Percentiles rank a stretch among this genome's conserved stretches.
Conservation (phyloP, 2,113 vertebrate species). For the Danio rerio region GRCz12tu NC_133179.1:8171001-8171500, state of each 20-base stretch:
- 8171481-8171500: neutral
- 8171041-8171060: too few species aligned
- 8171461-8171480: neutral
- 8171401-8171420: slow-evolving; percentile 5
- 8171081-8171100: too few species aligned
- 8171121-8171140: too few species aligned
- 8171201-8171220: neutral
- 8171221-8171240: neutral
- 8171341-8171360: neutral
- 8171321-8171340: slow-evolving; percentile 1
- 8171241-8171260: neutral
- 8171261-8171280: neutral
- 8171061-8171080: too few species aligned
- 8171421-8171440: neutral
- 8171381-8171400: neutral
- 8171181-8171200: neutral
- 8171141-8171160: too few species aligned
- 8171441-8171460: neutral
- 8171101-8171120: too few species aligned
- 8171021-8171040: too few species aligned
- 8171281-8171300: neutral
- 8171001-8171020: too few species aligned
- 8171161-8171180: too few species aligned
- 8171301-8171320: slow-evolving; percentile 16
- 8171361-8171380: neutral